Evolutionary conservation across 2,113 vertebrate genomes (phyloP).

Genomic region (Beaufortia kweichowensis): DNA sequence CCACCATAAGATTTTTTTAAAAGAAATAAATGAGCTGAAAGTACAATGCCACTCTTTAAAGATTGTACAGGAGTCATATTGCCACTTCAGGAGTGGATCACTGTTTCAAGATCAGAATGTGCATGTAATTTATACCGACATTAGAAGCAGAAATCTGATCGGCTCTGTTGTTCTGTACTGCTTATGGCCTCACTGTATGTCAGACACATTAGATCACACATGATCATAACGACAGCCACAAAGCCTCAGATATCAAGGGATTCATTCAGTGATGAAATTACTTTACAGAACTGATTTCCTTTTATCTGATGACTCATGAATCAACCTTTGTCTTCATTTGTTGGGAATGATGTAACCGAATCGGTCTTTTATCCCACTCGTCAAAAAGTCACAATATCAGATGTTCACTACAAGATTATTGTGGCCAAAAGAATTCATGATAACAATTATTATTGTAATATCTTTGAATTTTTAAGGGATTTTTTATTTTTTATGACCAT

Average conservation of each 20-base stretch:
- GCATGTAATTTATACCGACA: neutral
- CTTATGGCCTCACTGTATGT: neutral
- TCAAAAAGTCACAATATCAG: too few species aligned
- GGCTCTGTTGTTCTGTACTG: conserved; percentile 11
- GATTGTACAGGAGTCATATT: neutral
- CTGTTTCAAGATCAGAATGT: neutral
- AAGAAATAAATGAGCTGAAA: neutral
- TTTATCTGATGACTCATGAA: neutral
- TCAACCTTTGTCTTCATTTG: too few species aligned
- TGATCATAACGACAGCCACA: neutral
- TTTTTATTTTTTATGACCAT: too few species aligned
- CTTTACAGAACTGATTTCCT: neutral
- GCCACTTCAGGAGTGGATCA: neutral
- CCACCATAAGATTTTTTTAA: neutral
- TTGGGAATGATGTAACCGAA: too few species aligned
- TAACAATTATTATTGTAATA: too few species aligned
- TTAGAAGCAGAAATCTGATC: conserved; percentile 2
- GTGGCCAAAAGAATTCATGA: too few species aligned
- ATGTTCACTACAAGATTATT: too few species aligned
- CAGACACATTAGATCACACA: neutral
- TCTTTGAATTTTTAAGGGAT: too few species aligned
- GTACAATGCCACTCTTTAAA: neutral
- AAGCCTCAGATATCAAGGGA: neutral
- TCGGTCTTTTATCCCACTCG: too few species aligned
- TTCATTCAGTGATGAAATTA: neutral